These are phyloP conservation scores for Lycodopsis pacificus DNA, from an alignment of 2,797 vertebrate species.

Conservation along the genomic window DNA sequence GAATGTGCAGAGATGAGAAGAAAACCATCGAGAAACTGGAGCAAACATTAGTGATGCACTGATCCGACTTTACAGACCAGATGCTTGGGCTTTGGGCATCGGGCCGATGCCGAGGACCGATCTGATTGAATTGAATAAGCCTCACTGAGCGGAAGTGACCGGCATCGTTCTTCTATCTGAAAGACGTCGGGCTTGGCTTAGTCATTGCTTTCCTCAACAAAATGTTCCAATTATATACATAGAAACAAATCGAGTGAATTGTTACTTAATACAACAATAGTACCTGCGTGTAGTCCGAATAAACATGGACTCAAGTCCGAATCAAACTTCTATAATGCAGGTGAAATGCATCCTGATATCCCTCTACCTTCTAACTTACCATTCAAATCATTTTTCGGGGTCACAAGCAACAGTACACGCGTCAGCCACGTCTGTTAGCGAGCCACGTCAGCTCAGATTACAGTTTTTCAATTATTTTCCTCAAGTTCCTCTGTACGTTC, in stretches of 20 bases:
- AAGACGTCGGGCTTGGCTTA: neutral
- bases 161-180: no score
- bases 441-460: slow-evolving; percentile 5
- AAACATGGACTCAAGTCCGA: neutral
- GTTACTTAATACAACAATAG: neutral
- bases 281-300: no score
- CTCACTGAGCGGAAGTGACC: neutral
- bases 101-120: no score
- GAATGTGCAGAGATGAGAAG: neutral
- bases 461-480: neutral
- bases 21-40: neutral
- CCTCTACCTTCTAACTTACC: neutral
- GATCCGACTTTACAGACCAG: neutral
- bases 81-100: no score
- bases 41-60: neutral
- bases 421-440: neutral
- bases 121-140: no score
- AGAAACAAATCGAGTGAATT: no score
- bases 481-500: neutral
- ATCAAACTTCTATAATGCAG: neutral
- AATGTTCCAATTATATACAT: neutral
- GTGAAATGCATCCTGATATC: neutral
- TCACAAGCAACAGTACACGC: neutral
- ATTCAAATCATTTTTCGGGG: neutral
- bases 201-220: neutral